Conservation (phyloP, 1,140 invertebrate species). For the Bombus terrestris region DNA sequence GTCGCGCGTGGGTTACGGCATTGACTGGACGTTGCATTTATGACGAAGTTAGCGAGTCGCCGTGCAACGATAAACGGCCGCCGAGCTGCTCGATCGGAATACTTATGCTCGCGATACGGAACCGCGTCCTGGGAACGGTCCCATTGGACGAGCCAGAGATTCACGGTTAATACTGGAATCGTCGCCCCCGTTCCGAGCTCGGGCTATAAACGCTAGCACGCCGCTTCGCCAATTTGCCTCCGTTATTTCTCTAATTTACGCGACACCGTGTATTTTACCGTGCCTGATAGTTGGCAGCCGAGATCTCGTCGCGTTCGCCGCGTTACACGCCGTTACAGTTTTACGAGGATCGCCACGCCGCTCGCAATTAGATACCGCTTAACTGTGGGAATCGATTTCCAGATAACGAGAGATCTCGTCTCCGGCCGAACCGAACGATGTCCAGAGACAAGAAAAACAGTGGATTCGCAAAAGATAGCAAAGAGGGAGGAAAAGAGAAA, state of each 20-base stretch:
- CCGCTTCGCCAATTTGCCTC: conserved; percentile 6
- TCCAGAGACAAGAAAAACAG: neutral
- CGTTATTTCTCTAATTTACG: conserved; percentile 21
- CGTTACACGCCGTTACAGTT: neutral
- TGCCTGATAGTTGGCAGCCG: neutral
- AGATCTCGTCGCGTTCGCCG: neutral
- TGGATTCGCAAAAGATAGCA: too few relatives aligned
- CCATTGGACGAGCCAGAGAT: neutral
- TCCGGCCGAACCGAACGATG: neutral
- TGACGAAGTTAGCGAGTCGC: conserved; percentile 49
- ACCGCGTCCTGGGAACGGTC: neutral
- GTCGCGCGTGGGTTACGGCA: conserved; percentile 66
- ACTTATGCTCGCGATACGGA: neutral
- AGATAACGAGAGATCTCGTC: neutral
- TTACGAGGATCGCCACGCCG: neutral
- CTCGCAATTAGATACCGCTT: conserved; percentile 5
- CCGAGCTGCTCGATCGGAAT: neutral
- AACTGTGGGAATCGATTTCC: neutral
- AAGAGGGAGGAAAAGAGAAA: neutral
- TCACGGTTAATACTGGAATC: neutral
- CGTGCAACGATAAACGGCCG: conserved; percentile 17
- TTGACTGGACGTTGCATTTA: conserved; percentile 65
- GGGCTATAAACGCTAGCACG: neutral
- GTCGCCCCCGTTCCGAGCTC: neutral
- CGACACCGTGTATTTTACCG: conserved; percentile 9